Evolutionary conservation across 2,113 vertebrate species (phyloP), one percentile per base, ranked within the genome.

Genomic region (Gallinago media): DNA sequence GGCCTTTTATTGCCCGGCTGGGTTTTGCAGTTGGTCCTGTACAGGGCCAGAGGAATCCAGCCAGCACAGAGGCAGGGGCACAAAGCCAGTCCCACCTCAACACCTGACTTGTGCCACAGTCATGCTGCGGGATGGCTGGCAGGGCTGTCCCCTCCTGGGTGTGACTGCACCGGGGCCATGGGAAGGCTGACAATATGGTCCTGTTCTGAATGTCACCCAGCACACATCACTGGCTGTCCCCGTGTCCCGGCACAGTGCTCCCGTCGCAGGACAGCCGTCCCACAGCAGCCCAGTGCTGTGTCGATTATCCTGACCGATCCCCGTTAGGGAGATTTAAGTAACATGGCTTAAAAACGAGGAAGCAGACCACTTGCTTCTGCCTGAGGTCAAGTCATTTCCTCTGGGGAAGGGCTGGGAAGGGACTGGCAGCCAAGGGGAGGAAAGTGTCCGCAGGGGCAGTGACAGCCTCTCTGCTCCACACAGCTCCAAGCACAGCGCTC

Each of bases 211-310:
- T 31, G 44, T 27, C 74, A 78, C 25, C 11, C 50, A 58, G 68
- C 31, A 77, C 27, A 31, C 0, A 0, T 21, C 44, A 56, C 36
- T 0, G 1, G 44, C 63, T 3, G 1, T 47, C 44, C 46, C 40
- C 1, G 1, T 34, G 52, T 42, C 66, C 81, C 1, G 1, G 68
- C 54, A 78, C 80, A 62, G 38, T 1, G 5, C 49, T 79, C 71
- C 52, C 2, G 1, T 32, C 0, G 0, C 46, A 54, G 40, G 46
- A 67, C 56, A 49, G 44, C 2, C 5, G 0, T 36, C 56, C 82
- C 0, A 1, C 46, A 68, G 74, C 72, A 70, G 65, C 31, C 38
- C 3, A 7, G 42, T 40, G 74, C 47, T 85, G 77, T 36, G 29
- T 23, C 15, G 3, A 8, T 55, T 68, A 36, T 12, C 66, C 44